Evolutionary conservation across 2,113 vertebrate species (phyloP), one percentile per base, ranked within the genome.

Genomic region (Mungos mungo): DNA sequence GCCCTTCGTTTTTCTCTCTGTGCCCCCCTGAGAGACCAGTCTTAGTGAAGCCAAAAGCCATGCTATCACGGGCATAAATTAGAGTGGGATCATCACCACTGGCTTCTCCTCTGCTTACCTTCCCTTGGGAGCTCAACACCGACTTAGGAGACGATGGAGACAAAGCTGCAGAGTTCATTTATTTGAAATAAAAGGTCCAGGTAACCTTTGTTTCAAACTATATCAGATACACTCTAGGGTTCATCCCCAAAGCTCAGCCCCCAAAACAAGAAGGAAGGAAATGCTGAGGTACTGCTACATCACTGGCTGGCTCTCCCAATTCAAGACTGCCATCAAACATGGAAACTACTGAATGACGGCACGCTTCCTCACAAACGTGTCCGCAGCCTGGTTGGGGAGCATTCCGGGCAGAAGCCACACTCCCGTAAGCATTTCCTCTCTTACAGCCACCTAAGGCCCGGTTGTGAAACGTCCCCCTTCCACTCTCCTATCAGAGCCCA

Each of bases 161-260:
- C 63, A 88, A 77, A 84, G 54, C 63, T 91, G 66, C 91, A 35
- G 57, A 83, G 7, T 54, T 88, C 74, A 68, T 2, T 72, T 3
- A 71, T 25, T n/a, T 90, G 60, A 92, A 95, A 90, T 87, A 41
- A 63, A 63, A 79, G 21, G 18, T 38, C 19, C 68, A 3, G 16
- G 41, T 25, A 93, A 93, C 16, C 69, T 97, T 54, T 94, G 63
- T 31, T 88, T 88, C 72, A 63, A 63, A 69, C 52, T 11, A 1
- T 60, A 57, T 68, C 66, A 90, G 74, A 86, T n/a, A 86, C 8
- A 86, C 7, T 69, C 47, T 29, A 38, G 63, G 19, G 38, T 84
- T 52, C 35, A 93, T 31, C 31, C 29, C 38, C 50, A 81, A 94
- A 97, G 38, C 3, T 83, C 60, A 83, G 41, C 19, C 76, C 54